Percentiles rank a stretch among this genome's conserved stretches.
These are phyloP conservation scores for Halichoerus grypus DNA, from an alignment of 2,113 vertebrate species.

Conservation along the genomic window DNA sequence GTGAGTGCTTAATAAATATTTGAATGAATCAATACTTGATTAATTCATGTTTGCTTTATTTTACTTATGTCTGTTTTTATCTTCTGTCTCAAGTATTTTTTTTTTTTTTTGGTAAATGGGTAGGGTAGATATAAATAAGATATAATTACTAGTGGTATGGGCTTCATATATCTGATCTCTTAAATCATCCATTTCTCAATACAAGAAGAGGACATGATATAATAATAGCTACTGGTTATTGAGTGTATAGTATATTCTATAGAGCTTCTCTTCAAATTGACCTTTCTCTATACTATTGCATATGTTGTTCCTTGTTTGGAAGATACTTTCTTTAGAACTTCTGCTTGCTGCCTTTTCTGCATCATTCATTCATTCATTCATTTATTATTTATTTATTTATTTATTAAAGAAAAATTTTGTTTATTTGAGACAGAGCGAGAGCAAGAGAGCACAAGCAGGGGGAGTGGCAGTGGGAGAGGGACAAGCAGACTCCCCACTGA, in stretches of 20 bases:
- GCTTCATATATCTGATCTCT: neutral
- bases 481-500: neutral
- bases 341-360: neutral
- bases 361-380: neutral
- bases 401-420: neutral
- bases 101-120: neutral
- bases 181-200: constrained; percentile 2
- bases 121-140: neutral
- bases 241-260: neutral
- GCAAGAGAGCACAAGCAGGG: neutral
- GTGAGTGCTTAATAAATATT: neutral
- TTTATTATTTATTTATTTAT: neutral
- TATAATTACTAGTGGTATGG: neutral
- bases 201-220: neutral
- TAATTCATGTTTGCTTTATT: constrained; percentile 51
- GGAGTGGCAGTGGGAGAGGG: neutral
- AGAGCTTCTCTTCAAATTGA: neutral
- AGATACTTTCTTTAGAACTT: neutral
- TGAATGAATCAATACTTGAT: constrained; percentile 15
- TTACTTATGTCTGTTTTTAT: constrained; percentile 26
- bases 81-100: neutral
- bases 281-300: neutral
- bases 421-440: neutral
- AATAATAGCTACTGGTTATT: neutral
- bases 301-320: neutral